Percentiles rank a stretch among this genome's conserved stretches.
These are phyloP conservation scores for Heteromormyrus szaboi DNA, from an alignment of 2,797 vertebrate genomes.

Conservation along the genomic window DNA sequence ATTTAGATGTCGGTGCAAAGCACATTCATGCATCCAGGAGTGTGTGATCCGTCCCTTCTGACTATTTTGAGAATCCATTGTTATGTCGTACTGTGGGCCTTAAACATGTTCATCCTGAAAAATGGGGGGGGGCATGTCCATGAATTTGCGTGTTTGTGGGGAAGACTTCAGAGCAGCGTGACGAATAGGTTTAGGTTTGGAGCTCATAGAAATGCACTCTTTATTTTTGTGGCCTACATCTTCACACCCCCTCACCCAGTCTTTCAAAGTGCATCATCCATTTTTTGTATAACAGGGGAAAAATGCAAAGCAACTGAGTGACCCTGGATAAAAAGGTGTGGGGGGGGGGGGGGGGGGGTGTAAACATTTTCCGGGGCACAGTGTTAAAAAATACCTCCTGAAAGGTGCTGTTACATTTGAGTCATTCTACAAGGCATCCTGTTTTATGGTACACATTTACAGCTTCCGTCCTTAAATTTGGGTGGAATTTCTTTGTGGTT, in stretches of 20 bases:
- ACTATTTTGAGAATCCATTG: background rate
- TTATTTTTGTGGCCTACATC: constrained; percentile 29
- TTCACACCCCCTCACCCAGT: constrained; percentile 14
- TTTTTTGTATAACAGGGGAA: constrained; percentile 2
- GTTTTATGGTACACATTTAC: background rate
- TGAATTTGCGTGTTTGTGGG: background rate
- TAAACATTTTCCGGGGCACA: background rate
- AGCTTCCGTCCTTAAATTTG: background rate
- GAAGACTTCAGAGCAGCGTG: background rate
- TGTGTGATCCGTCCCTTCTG: background rate
- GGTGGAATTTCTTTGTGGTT: background rate
- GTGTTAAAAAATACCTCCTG: background rate
- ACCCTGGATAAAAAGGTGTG: background rate
- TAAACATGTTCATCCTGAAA: background rate
- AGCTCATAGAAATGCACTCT: constrained; percentile 19
- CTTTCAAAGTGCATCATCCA: constrained; percentile 1
- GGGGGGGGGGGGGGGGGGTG: background rate
- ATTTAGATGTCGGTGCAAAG: background rate
- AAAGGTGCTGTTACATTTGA: background rate
- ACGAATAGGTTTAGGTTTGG: constrained; percentile 6
- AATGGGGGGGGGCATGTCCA: background rate
- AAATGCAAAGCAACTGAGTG: background rate
- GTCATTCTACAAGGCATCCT: background rate
- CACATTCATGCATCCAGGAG: background rate
- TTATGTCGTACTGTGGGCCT: background rate